Conservation (phyloP, 1,140 invertebrate genomes). For the Vanessa atalanta region DNA sequence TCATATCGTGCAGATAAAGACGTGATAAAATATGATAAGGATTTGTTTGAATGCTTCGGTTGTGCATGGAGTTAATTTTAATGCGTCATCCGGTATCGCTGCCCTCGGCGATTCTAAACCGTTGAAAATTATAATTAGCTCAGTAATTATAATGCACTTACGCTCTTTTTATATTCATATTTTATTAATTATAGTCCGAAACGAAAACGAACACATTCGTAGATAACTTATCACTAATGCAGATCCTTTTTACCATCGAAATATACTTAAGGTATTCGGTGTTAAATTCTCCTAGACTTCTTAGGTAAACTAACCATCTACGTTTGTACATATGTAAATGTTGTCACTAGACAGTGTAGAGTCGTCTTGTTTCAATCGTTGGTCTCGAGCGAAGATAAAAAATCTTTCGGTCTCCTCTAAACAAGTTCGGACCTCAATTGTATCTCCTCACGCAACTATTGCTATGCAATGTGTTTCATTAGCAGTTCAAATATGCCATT, state of each 20-base stretch:
- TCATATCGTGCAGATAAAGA: constrained; percentile 28
- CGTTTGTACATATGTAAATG: neutral
- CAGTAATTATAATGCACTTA: too few relatives aligned
- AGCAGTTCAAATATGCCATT: too few relatives aligned
- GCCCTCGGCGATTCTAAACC: too few relatives aligned
- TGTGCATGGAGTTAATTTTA: neutral
- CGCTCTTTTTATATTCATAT: too few relatives aligned
- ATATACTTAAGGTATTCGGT: too few relatives aligned
- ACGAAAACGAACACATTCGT: too few relatives aligned
- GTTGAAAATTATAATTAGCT: too few relatives aligned
- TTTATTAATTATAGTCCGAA: too few relatives aligned
- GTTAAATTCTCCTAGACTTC: too few relatives aligned
- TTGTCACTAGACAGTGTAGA: neutral
- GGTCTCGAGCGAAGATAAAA: neutral
- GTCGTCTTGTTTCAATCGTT: neutral
- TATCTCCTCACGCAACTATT: neutral
- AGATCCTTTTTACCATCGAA: too few relatives aligned
- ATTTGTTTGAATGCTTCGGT: neutral
- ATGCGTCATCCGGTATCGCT: neutral
- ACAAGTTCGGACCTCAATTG: neutral
- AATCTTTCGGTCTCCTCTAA: neutral
- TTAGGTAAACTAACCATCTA: neutral
- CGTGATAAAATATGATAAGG: constrained; percentile 7
- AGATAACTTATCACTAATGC: too few relatives aligned
- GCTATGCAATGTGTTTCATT: constrained; percentile 2